Evolutionary conservation across 2,113 vertebrate genomes (phyloP).

Genomic region (Chlamydotis undulata): DNA sequence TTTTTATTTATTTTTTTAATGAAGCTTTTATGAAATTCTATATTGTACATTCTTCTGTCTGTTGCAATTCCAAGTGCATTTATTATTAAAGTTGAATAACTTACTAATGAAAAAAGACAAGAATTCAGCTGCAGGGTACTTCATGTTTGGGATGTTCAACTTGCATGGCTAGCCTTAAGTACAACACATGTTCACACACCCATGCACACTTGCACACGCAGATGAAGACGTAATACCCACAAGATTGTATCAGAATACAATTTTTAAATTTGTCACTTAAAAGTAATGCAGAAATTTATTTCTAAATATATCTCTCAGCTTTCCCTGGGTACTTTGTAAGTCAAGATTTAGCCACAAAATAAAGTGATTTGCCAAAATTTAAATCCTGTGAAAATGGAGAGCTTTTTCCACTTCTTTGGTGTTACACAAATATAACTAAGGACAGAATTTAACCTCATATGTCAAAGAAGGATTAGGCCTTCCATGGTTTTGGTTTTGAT

Average conservation of each 20-base stretch:
- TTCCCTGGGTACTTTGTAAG: neutral
- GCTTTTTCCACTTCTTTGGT: constrained; percentile 9
- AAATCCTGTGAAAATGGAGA: neutral
- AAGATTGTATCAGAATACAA: neutral
- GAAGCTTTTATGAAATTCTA: constrained; percentile 35
- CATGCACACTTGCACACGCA: neutral
- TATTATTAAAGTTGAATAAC: constrained; percentile 55
- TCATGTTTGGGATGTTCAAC: neutral
- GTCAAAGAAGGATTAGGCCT: constrained; percentile 44
- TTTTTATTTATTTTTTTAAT: constrained; percentile 65
- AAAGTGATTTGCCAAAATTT: neutral
- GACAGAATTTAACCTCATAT: constrained; percentile 34
- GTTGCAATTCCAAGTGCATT: constrained; percentile 40
- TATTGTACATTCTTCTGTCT: constrained; percentile 21
- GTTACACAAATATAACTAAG: neutral
- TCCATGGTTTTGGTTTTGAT: constrained; percentile 54
- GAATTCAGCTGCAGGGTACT: neutral
- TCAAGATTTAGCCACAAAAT: neutral
- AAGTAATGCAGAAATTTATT: neutral
- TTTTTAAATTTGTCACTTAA: neutral
- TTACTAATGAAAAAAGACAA: constrained; percentile 37
- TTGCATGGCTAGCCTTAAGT: neutral
- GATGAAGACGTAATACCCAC: neutral
- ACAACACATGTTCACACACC: neutral
- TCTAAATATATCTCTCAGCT: neutral